Conservation (phyloP, 23 tunicate genomes). For the Styela clava region DNA sequence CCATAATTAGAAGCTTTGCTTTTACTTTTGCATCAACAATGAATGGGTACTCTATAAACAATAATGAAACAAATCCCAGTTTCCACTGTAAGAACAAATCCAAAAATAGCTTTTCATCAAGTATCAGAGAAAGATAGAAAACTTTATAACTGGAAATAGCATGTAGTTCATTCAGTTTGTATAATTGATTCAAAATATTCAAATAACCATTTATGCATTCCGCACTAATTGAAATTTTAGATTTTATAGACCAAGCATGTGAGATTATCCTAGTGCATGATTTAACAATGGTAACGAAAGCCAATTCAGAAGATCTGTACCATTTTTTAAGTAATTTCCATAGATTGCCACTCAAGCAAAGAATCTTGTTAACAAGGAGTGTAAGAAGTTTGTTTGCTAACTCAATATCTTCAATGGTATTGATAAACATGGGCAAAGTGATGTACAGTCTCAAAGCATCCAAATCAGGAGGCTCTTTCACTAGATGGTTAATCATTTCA, state of each 20-base stretch:
- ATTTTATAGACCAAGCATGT: too few species aligned
- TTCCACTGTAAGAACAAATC: not conserved
- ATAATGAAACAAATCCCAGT: not conserved
- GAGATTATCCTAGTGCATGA: not conserved
- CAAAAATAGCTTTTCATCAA: too few species aligned
- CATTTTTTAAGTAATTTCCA: not conserved
- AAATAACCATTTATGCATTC: too few species aligned
- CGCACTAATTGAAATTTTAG: not conserved
- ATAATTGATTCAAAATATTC: too few species aligned
- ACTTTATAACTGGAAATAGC: not conserved
- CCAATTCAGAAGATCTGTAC: not conserved
- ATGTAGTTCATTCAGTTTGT: not conserved
- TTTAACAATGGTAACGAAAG: not conserved
- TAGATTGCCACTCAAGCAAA: not conserved
- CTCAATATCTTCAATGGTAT: conserved; percentile 1
- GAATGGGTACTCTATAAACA: not conserved
- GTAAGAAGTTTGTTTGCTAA: not conserved
- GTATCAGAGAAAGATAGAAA: not conserved
- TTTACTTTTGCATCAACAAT: not conserved
- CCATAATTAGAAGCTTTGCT: not conserved
- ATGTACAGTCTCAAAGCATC: conserved; percentile 73
- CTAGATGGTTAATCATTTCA: not conserved
- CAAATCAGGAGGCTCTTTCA: conserved; percentile 55
- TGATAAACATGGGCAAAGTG: conserved; percentile 21
- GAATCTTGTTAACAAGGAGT: not conserved